These are phyloP conservation scores for Rhinichthys klamathensis DNA, from an alignment of 2,113 vertebrate species.

Conservation along the genomic window DNA sequence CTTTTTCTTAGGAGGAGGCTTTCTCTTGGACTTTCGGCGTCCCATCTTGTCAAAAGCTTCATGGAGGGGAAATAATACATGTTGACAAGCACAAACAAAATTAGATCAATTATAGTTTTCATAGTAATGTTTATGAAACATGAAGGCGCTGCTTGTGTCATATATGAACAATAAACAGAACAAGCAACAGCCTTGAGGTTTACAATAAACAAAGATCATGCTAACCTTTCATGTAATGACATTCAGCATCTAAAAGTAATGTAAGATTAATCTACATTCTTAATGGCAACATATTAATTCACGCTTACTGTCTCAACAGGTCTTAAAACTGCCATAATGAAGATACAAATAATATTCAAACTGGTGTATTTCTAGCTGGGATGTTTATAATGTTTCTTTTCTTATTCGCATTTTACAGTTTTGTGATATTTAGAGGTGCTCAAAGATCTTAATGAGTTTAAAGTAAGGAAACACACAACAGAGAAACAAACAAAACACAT, in stretches of 20 bases:
- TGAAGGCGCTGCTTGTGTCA: not conserved
- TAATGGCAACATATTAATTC: not conserved
- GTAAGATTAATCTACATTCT: not conserved
- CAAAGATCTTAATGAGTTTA: not conserved
- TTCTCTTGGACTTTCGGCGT: conserved; percentile 90
- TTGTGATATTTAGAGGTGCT: not conserved
- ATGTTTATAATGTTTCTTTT: not conserved
- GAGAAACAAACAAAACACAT: not conserved
- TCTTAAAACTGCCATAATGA: not conserved
- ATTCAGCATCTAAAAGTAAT: not conserved
- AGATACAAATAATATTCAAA: not conserved
- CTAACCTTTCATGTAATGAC: not conserved
- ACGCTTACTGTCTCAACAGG: not conserved
- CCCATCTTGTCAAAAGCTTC: conserved; percentile 73
- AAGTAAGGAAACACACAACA: not conserved
- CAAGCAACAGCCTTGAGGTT: not conserved
- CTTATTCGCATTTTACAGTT: not conserved
- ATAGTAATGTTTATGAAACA: not conserved
- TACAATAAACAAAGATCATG: not conserved
- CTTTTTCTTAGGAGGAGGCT: conserved; percentile 91
- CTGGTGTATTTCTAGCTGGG: not conserved
- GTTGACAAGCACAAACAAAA: not conserved
- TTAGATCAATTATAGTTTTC: not conserved
- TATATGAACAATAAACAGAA: not conserved
- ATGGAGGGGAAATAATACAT: no score